Evolutionary conservation across 2,888 invertebrate genomes (phyloP).

Genomic region (Megalurothrips usitatus): DNA sequence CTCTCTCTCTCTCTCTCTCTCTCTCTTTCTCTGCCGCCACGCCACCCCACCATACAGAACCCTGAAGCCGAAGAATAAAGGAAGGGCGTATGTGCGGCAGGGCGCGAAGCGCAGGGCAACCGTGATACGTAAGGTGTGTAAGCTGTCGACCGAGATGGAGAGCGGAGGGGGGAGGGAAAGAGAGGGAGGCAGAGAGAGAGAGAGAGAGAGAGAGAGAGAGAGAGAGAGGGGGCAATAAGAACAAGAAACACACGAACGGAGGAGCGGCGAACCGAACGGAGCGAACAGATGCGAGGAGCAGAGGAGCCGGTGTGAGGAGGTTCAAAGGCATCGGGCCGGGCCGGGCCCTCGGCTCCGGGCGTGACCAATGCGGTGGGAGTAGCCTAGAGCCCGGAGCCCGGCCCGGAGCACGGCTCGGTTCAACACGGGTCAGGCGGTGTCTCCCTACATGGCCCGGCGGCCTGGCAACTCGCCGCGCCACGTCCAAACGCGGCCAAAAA

Average conservation of each 20-base stretch:
- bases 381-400: no score
- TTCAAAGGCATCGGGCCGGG: background rate
- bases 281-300: background rate
- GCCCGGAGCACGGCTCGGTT: background rate
- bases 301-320: background rate
- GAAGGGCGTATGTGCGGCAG: background rate
- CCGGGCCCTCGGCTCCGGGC: no score
- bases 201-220: background rate
- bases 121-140: background rate
- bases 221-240: background rate
- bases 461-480: no score
- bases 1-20: no score
- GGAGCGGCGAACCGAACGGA: background rate
- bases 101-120: background rate
- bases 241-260: background rate
- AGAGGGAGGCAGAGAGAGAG: background rate
- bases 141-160: background rate
- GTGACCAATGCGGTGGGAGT: background rate
- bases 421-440: slow-evolving; percentile 5
- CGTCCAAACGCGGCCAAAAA: no score
- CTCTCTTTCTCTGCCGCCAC: no score
- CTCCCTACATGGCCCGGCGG: background rate
- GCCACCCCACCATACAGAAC: no score
- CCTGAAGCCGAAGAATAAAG: background rate
- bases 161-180: background rate